Evolutionary conservation across 2,888 invertebrate species (phyloP).

Genomic region (Acanthosepion lycidas): DNA sequence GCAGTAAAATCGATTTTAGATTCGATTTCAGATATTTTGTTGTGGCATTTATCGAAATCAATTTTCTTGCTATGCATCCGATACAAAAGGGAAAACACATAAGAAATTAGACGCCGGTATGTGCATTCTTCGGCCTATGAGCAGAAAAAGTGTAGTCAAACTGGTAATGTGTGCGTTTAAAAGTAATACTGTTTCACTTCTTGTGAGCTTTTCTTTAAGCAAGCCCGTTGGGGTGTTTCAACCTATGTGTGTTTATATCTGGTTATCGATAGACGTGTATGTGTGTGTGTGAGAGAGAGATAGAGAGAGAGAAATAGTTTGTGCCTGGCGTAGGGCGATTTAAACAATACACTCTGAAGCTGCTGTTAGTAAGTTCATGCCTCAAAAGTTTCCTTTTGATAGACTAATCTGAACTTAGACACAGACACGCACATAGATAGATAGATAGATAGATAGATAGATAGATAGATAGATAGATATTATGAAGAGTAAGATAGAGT

Average conservation of each 20-base stretch:
- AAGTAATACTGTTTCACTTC: not conserved
- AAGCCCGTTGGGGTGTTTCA: not conserved
- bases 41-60: constrained; percentile 8
- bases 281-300: not conserved
- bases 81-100: not conserved
- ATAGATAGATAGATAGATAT: not conserved
- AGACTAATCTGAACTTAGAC: not conserved
- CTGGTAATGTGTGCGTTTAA: not conserved
- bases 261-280: not conserved
- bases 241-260: not conserved
- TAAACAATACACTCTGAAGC: too few species aligned
- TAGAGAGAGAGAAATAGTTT: not conserved
- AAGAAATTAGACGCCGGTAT: too few species aligned
- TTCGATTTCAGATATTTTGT: constrained; percentile 18
- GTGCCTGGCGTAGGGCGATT: too few species aligned
- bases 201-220: not conserved
- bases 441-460: not conserved
- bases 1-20: constrained; percentile 11
- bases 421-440: not conserved
- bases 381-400: too few species aligned
- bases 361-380: too few species aligned
- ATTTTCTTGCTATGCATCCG: not conserved
- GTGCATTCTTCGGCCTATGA: not conserved
- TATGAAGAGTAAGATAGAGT: too few species aligned
- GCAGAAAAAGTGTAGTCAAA: not conserved